Conservation (phyloP, 1,140 invertebrate species). For the Cydia strobilella region DNA sequence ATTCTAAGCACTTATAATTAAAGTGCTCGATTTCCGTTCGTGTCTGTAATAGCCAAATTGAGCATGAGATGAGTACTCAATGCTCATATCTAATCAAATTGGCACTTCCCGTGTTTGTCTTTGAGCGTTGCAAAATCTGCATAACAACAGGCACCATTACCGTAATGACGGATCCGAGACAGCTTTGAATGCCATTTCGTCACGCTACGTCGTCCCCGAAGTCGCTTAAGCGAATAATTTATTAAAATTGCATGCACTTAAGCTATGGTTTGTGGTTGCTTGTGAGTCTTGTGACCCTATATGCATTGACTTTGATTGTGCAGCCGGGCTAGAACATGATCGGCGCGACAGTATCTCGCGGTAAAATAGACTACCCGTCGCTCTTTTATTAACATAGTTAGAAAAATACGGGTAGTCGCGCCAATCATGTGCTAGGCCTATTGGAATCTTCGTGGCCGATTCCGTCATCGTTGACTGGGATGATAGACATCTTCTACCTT, state of each 20-base stretch:
- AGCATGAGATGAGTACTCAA: not conserved
- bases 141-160: constrained; percentile 21
- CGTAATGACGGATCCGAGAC: constrained; percentile 12
- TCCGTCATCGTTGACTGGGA: not conserved
- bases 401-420: too few species aligned
- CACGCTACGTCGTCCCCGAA: not conserved
- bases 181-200: constrained; percentile 17
- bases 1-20: not conserved
- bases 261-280: not conserved
- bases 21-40: not conserved
- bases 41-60: not conserved
- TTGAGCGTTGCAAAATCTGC: constrained; percentile 15
- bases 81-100: constrained; percentile 2
- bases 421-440: too few species aligned
- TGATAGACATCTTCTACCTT: not conserved
- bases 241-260: constrained; percentile 29
- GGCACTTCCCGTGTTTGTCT: constrained; percentile 13
- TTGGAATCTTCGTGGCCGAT: not conserved
- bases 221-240: constrained; percentile 28
- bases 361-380: too few species aligned
- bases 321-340: too few species aligned
- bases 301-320: not conserved
- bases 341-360: too few species aligned
- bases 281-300: not conserved
- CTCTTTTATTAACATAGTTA: too few species aligned